A percentile compares a stretch with the other conserved stretches of the same genome.
Conservation (phyloP, 2,113 vertebrate genomes). For the Nothocercus nigrocapillus region DNA sequence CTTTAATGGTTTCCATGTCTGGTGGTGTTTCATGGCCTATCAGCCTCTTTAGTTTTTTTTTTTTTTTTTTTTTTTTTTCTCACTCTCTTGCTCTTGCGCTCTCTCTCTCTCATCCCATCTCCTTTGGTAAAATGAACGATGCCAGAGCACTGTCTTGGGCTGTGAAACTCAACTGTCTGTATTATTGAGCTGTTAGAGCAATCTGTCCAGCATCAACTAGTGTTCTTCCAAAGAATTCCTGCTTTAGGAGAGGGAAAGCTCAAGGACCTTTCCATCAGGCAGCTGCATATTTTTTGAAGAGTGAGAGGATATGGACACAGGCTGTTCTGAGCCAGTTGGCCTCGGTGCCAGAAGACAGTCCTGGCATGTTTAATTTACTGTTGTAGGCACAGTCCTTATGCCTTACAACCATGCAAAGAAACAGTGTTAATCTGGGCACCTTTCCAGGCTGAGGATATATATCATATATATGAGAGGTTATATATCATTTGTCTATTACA, state of each 20-base stretch:
- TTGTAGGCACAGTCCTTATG: background rate
- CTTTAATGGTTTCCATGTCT: background rate
- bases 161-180: background rate
- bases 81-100: no score
- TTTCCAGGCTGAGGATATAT: background rate
- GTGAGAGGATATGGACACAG: background rate
- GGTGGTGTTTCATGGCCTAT: background rate
- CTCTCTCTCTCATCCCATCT: no score
- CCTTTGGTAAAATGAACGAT: background rate
- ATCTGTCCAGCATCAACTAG: background rate
- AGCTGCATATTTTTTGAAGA: background rate
- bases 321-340: constrained; percentile 10
- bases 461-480: background rate
- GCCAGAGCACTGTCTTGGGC: background rate
- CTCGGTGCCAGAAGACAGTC: constrained; percentile 5
- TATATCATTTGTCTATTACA: background rate
- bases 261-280: background rate
- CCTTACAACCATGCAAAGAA: background rate
- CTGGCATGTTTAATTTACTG: background rate
- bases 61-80: background rate
- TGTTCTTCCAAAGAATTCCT: background rate
- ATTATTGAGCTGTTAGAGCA: background rate
- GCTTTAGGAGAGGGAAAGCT: background rate
- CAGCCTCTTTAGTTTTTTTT: background rate
- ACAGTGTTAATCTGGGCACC: background rate